A percentile compares a stretch with the other conserved stretches of the same genome.
Evolutionary conservation across 2,797 vertebrate genomes (phyloP).

Genomic region (Lutjanus campechanus): DNA sequence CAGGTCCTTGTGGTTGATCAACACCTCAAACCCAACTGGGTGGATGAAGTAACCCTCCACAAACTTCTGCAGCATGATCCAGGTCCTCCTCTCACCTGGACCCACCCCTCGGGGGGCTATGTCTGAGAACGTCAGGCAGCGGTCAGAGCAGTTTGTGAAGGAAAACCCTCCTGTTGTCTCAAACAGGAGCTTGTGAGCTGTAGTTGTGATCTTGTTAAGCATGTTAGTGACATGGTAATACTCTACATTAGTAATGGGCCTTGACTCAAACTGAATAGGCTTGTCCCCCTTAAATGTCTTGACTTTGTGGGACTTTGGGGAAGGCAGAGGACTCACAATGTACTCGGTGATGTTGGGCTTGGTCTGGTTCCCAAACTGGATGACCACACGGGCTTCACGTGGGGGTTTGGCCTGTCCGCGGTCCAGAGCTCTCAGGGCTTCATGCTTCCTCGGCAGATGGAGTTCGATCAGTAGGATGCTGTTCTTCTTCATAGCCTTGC

Average conservation of each 20-base stretch:
- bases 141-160: slow-evolving; percentile 83
- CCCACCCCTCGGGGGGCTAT: slow-evolving; percentile 89
- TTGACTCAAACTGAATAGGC: slow-evolving; percentile 80
- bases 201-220: slow-evolving; percentile 73
- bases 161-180: slow-evolving; percentile 90
- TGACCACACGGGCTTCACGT: slow-evolving; percentile 88
- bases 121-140: slow-evolving; percentile 91
- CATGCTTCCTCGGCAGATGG: slow-evolving; percentile 88
- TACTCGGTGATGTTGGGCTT: slow-evolving; percentile 91
- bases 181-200: slow-evolving; percentile 84
- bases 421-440: slow-evolving; percentile 88
- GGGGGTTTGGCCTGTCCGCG: slow-evolving; percentile 79
- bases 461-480: slow-evolving; percentile 92
- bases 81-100: slow-evolving; percentile 89
- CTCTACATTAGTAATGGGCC: slow-evolving; percentile 86
- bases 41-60: slow-evolving; percentile 94
- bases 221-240: slow-evolving; percentile 76
- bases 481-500: slow-evolving; percentile 86
- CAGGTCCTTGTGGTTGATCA: slow-evolving; percentile 88
- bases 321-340: slow-evolving; percentile 90
- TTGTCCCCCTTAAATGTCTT: slow-evolving; percentile 69
- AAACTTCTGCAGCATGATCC: slow-evolving; percentile 91
- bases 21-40: slow-evolving; percentile 92
- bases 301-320: slow-evolving; percentile 78
- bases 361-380: slow-evolving; percentile 89